Base-by-base conservation (phyloP, 1,140 invertebrate species). In the Tetragonula clypearis region DNA sequence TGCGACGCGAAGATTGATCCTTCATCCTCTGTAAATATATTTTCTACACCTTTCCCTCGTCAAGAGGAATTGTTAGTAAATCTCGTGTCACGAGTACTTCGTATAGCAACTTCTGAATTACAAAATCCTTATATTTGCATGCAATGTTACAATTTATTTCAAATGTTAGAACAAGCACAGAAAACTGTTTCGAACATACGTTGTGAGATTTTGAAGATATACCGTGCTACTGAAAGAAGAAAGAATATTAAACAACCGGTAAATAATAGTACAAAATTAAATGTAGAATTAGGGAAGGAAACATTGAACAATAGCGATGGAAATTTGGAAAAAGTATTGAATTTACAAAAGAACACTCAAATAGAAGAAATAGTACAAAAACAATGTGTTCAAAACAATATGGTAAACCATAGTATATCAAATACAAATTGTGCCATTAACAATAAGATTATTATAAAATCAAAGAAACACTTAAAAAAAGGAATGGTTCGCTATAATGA, bases 101-200 rank as follows among this genome's bases (percentile, higher is more conserved):
- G 79, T 41, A 21, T 84, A 12, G 26, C 86, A 0, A 60, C 66
- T 41, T 69, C 82, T 12, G 86, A 92, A 26, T 77, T 91, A 35
- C 75, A 77, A 14, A 87, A 92, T 30, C 86, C 91, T 14, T 92
- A 90, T 6, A 73, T 94, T 15, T 94, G 93, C 84, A 74, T 77
- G 11, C 87, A 87, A 88, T 94, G 93, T 81, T 92, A 92, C 62
- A 90, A 89, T 82, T 80, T 94, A 8, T 94, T 94, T 75, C 87
- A 92, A 88, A 90, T 92, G 82, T 89, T 93, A n/a, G 92, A 94
- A 65, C 90, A 94, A 85, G 92, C 93, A 1, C 92, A 93, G 65
- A 92, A 90, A 83, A 94, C 90, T 41, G 92, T 90, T 26, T 77
- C 88, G 65, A 93, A 90, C 65, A 91, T 92, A 74, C 86, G 89